phyloP scores from a whole-genome alignment of 2,888 invertebrate species.

The Orthosia cruda region DNA sequence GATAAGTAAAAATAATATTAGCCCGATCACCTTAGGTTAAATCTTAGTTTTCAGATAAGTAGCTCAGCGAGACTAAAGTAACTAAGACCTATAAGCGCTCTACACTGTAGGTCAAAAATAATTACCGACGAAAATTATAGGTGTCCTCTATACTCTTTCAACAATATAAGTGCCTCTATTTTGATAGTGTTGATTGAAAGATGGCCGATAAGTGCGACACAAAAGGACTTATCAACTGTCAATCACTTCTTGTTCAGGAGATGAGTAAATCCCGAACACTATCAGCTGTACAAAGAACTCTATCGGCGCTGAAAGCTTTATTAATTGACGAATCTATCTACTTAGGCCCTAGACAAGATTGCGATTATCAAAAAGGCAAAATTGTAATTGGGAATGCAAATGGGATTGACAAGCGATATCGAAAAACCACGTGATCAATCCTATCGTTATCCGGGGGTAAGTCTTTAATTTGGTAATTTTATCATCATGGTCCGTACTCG shows the following conservation, averaged over 20 bases:
- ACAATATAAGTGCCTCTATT: background rate
- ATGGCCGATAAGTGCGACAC: conserved; percentile 26
- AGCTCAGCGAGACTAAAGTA: no score
- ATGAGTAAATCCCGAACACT: conserved; percentile 14
- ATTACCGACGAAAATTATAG: background rate
- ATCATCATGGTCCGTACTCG: no score
- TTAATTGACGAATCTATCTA: conserved; percentile 2
- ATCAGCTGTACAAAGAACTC: conserved; percentile 5
- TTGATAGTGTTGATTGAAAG: conserved; percentile 37
- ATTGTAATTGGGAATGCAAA: no score
- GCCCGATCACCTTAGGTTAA: background rate
- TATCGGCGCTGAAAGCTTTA: conserved; percentile 10
- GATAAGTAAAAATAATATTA: no score
- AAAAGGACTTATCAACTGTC: conserved; percentile 12
- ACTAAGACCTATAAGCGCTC: no score
- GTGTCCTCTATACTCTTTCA: background rate
- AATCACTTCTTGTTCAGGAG: conserved; percentile 7
- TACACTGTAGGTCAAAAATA: no score
- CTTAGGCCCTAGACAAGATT: no score
- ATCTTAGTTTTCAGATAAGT: background rate
- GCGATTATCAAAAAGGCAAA: no score
- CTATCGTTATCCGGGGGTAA: no score
- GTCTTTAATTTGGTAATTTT: no score
- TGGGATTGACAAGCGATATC: no score
- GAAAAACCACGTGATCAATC: no score